These are phyloP conservation scores for Hippocampus comes DNA, from an alignment of 2,113 vertebrate species.

Conservation along the genomic window DNA sequence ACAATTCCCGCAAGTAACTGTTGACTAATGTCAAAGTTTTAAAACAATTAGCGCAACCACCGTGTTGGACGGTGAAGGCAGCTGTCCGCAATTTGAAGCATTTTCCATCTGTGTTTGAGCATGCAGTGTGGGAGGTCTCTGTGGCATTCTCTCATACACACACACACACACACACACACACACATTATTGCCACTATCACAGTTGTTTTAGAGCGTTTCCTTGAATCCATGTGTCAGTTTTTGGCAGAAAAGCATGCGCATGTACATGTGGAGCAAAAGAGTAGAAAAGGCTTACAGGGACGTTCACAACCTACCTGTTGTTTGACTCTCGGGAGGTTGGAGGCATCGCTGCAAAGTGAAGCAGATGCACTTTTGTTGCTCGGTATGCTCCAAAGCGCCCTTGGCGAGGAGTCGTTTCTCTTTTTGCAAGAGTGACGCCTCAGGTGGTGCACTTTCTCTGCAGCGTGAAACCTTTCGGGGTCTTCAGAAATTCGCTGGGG, in stretches of 20 bases:
- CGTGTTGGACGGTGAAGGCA: background rate
- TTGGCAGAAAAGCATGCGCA: background rate
- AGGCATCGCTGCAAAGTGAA: slow-evolving; percentile 22
- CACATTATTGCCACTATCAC: slow-evolving; percentile 4
- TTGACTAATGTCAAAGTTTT: background rate
- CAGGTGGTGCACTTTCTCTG: slow-evolving; percentile 32
- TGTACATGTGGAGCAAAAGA: background rate
- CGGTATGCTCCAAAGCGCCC: slow-evolving; percentile 44
- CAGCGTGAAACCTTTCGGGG: slow-evolving; percentile 4
- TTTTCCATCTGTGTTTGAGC: slow-evolving; percentile 33
- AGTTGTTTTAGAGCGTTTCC: background rate
- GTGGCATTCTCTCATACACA: slow-evolving; percentile 30
- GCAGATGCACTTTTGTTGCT: slow-evolving; percentile 37
- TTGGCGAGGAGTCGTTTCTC: slow-evolving; percentile 29
- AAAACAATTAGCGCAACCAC: slow-evolving; percentile 7
- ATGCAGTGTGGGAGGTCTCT: slow-evolving; percentile 61
- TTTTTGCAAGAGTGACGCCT: slow-evolving; percentile 23
- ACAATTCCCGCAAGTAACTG: slow-evolving; percentile 3
- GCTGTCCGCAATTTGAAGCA: slow-evolving; percentile 2
- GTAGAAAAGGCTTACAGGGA: slow-evolving; percentile 15
- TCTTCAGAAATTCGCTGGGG: slow-evolving; percentile 8
- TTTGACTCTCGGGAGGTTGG: slow-evolving; percentile 26
- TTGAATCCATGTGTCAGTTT: background rate
- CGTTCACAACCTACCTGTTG: slow-evolving; percentile 13
- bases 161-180: background rate